Conservation (phyloP, 1,140 invertebrate genomes). For the Bombyx mandarina region DNA sequence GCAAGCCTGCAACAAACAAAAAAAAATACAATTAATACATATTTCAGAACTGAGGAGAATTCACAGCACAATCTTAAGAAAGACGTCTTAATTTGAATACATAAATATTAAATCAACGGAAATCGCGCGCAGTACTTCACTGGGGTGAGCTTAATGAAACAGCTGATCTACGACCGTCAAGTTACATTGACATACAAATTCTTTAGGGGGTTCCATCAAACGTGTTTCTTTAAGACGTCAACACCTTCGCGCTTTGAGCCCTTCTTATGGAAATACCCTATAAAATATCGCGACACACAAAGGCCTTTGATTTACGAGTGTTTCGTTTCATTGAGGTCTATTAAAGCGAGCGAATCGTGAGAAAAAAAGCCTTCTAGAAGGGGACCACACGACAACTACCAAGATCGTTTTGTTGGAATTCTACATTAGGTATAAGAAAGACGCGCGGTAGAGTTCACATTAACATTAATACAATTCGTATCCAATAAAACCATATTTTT, state of each 20-base stretch:
- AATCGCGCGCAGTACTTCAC: slow-evolving; percentile 5
- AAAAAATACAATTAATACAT: slow-evolving; percentile 18
- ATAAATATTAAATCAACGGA: slow-evolving; percentile 5
- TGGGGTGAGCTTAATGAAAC: slow-evolving; percentile 18
- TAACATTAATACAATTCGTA: too few species aligned
- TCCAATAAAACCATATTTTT: too few species aligned
- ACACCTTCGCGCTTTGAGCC: slow-evolving; percentile 65
- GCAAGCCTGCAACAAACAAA: slow-evolving; percentile 49
- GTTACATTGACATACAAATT: not conserved
- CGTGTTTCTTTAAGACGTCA: slow-evolving; percentile 57
- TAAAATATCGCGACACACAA: slow-evolving; percentile 54
- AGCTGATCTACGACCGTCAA: slow-evolving; percentile 13
- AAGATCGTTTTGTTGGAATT: slow-evolving; percentile 21
- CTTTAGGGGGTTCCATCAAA: slow-evolving; percentile 33
- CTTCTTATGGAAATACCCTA: slow-evolving; percentile 58
- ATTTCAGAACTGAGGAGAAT: not conserved
- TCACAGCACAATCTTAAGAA: slow-evolving; percentile 1
- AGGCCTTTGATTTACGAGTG: slow-evolving; percentile 61
- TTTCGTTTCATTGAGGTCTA: slow-evolving; percentile 53
- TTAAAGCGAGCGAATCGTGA: slow-evolving; percentile 58
- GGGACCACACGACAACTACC: slow-evolving; percentile 37
- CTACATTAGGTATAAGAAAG: too few species aligned
- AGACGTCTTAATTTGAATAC: slow-evolving; percentile 3
- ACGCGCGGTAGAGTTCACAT: too few species aligned
- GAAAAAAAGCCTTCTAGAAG: slow-evolving; percentile 42